These are phyloP conservation scores for Clepsis dumicolana DNA, from an alignment of 2,888 invertebrate species.

Conservation along the genomic window DNA sequence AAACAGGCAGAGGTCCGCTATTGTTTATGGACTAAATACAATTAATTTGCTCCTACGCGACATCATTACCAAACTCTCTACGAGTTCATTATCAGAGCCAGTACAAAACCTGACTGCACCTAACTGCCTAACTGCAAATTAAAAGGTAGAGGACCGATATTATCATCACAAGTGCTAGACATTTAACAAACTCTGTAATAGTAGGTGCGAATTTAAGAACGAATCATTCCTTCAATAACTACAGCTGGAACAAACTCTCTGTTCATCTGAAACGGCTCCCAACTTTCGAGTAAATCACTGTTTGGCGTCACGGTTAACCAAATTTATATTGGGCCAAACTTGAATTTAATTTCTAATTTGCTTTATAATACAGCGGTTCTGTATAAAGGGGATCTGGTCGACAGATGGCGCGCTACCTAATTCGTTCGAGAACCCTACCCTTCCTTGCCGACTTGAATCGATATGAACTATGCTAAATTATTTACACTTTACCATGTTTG, in stretches of 20 bases:
- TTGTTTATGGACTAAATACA: too few relatives aligned
- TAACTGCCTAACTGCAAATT: too few relatives aligned
- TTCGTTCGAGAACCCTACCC: constrained; percentile 34
- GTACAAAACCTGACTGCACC: too few relatives aligned
- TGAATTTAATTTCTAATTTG: constrained; percentile 35
- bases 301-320: constrained; percentile 8
- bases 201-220: neutral
- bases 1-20: too few relatives aligned
- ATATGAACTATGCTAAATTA: constrained; percentile 43
- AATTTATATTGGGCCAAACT: constrained; percentile 29
- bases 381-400: constrained; percentile 27
- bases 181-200: too few relatives aligned
- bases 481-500: constrained; percentile 39
- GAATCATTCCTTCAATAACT: neutral
- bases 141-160: too few relatives aligned
- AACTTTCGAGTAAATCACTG: constrained; percentile 2
- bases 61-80: too few relatives aligned
- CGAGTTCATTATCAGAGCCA: too few relatives aligned
- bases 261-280: neutral
- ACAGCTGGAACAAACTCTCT: neutral
- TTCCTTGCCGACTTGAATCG: constrained; percentile 31
- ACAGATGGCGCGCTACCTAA: constrained; percentile 40
- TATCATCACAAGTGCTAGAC: neutral
- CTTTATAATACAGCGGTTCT: constrained; percentile 41
- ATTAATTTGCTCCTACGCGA: too few relatives aligned